phyloP scores from a whole-genome alignment of 2,113 vertebrate genomes.

The Chaenogobius annularis region DNA sequence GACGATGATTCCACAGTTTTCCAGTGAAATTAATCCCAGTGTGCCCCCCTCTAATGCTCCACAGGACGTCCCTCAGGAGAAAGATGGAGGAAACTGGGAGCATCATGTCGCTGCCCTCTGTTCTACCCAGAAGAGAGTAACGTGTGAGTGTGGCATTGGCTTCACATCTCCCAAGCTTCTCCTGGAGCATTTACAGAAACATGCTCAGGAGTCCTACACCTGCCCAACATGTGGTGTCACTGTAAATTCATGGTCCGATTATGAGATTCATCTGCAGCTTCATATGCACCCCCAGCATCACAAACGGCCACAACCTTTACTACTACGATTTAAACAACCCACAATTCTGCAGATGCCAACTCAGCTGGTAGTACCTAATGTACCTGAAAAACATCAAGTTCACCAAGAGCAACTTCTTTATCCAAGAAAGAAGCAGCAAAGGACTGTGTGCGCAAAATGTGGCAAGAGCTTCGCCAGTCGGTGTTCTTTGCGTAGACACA shows the following conservation, averaged over 20 bases:
- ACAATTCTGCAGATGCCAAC: slow-evolving; percentile 5
- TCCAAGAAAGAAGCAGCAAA: slow-evolving; percentile 47
- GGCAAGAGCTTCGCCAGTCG: slow-evolving; percentile 72
- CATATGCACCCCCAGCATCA: slow-evolving; percentile 70
- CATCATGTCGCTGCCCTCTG: slow-evolving; percentile 78
- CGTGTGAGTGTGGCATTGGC: slow-evolving; percentile 76
- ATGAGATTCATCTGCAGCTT: slow-evolving; percentile 77
- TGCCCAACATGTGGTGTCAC: slow-evolving; percentile 78
- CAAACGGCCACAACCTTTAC: slow-evolving; percentile 56
- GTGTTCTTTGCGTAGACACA: slow-evolving; percentile 70
- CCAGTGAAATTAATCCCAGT: slow-evolving; percentile 14
- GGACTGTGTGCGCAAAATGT: slow-evolving; percentile 66
- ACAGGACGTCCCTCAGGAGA: slow-evolving; percentile 30
- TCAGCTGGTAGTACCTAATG: slow-evolving; percentile 26
- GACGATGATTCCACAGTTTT: slow-evolving; percentile 8
- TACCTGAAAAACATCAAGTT: slow-evolving; percentile 35
- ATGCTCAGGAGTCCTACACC: slow-evolving; percentile 77
- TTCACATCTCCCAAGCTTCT: slow-evolving; percentile 78
- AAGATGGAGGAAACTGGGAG: slow-evolving; percentile 69
- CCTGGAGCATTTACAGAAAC: slow-evolving; percentile 78
- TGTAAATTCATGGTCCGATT: slow-evolving; percentile 76
- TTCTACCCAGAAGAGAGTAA: slow-evolving; percentile 79
- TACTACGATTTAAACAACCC: slow-evolving; percentile 60
- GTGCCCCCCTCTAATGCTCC: slow-evolving; percentile 19
- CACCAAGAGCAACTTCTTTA: background rate